A percentile compares a stretch with the other conserved stretches of the same genome.
Conservation (phyloP, 2,888 invertebrate genomes). For the Cyaniris semiargus region DNA sequence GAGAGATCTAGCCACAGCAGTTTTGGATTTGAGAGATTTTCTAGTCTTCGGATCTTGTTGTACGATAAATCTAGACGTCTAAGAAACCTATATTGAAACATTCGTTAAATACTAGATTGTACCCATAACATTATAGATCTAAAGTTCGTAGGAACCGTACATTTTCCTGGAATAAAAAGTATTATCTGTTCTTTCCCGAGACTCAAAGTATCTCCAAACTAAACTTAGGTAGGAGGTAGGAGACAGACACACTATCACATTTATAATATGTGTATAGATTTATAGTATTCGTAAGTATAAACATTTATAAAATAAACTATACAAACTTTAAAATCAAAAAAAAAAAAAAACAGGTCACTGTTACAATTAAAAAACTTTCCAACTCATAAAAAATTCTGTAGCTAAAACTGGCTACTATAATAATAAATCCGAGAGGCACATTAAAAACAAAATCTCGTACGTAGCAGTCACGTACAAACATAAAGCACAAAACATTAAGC, state of each 20-base stretch:
- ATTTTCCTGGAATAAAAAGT: too few species aligned
- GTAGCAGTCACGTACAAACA: slow-evolving; percentile 7
- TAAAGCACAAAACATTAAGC: slow-evolving; percentile 12
- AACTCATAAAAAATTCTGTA: slow-evolving; percentile 33
- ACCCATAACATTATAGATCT: too few species aligned
- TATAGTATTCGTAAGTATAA: too few species aligned
- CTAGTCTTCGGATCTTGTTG: slow-evolving; percentile 79
- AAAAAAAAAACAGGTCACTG: not conserved
- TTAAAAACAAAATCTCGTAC: slow-evolving; percentile 5
- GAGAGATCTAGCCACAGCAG: slow-evolving; percentile 79
- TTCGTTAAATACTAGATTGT: too few species aligned
- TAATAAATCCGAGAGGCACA: not conserved
- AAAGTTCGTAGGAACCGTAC: too few species aligned
- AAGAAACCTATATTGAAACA: slow-evolving; percentile 66
- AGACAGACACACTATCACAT: too few species aligned
- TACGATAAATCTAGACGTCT: slow-evolving; percentile 80
- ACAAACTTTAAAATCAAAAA: too few species aligned
- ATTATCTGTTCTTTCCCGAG: too few species aligned
- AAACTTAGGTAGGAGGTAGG: too few species aligned
- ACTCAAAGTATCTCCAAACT: too few species aligned
- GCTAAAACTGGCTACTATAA: not conserved
- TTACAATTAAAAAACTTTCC: not conserved
- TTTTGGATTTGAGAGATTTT: slow-evolving; percentile 78
- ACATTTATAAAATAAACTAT: too few species aligned
- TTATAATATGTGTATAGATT: too few species aligned